Conservation (phyloP, 2,888 invertebrate species). For the Rhagium mordax region DNA sequence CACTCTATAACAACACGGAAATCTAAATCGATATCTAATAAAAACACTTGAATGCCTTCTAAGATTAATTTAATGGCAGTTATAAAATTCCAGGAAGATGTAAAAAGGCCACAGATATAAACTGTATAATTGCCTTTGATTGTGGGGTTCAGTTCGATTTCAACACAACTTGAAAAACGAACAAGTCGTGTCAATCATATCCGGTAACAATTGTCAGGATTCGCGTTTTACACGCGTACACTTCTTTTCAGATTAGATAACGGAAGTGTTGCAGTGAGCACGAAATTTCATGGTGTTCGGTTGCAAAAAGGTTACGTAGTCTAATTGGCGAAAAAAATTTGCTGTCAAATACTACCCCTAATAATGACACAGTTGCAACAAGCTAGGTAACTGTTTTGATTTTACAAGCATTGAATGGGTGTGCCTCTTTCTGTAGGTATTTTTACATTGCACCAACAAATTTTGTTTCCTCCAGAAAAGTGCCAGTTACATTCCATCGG, state of each 20-base stretch:
- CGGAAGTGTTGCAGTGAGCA: neutral
- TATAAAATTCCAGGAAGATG: conserved; percentile 16
- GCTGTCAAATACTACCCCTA: too few species aligned
- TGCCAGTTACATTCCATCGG: neutral
- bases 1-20: neutral
- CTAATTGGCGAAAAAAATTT: neutral
- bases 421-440: too few species aligned
- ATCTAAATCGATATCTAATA: neutral
- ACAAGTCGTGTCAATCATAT: neutral
- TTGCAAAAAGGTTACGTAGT: neutral
- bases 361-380: too few species aligned
- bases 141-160: neutral
- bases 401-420: too few species aligned
- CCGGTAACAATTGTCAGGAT: neutral
- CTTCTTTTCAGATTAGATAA: neutral
- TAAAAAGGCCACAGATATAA: neutral
- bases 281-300: neutral
- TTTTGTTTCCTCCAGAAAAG: neutral
- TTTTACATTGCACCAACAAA: too few species aligned
- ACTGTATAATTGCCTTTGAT: neutral
- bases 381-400: too few species aligned
- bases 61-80: conserved; percentile 14
- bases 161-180: neutral
- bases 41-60: neutral
- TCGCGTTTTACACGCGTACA: neutral